phyloP scores from a whole-genome alignment of 2,797 vertebrate genomes.

The Dipus sagitta region DNA sequence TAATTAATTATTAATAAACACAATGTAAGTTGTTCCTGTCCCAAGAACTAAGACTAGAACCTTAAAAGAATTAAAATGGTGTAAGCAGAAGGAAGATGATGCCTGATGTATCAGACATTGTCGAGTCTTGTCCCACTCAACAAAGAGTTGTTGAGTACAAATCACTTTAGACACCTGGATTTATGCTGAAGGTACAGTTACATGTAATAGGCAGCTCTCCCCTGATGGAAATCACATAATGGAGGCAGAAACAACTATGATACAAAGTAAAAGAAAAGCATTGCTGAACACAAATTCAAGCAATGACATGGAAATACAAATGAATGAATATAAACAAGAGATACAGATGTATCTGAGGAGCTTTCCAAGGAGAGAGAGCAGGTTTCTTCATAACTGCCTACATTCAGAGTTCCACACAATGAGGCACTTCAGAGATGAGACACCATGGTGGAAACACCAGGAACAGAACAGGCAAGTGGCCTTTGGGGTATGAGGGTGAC shows the following conservation, averaged over 20 bases:
- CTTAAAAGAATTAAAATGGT: conserved; percentile 27
- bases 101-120: neutral
- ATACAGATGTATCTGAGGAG: neutral
- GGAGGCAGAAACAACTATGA: neutral
- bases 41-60: conserved; percentile 18
- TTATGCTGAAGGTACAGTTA: neutral
- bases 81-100: neutral
- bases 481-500: neutral
- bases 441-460: neutral
- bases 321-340: neutral
- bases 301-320: neutral
- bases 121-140: neutral
- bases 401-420: neutral
- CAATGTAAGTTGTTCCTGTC: conserved; percentile 50
- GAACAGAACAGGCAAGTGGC: neutral
- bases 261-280: neutral
- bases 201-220: neutral
- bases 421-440: neutral
- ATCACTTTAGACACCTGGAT: neutral
- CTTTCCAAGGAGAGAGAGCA: neutral
- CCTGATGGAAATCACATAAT: neutral
- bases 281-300: neutral
- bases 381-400: neutral
- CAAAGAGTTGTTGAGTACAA: neutral
- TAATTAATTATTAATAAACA: conserved; percentile 39